Evolutionary conservation across 2,888 invertebrate species (phyloP), one percentile per base, ranked within the genome.

Genomic region (Julus scandinavius): DNA sequence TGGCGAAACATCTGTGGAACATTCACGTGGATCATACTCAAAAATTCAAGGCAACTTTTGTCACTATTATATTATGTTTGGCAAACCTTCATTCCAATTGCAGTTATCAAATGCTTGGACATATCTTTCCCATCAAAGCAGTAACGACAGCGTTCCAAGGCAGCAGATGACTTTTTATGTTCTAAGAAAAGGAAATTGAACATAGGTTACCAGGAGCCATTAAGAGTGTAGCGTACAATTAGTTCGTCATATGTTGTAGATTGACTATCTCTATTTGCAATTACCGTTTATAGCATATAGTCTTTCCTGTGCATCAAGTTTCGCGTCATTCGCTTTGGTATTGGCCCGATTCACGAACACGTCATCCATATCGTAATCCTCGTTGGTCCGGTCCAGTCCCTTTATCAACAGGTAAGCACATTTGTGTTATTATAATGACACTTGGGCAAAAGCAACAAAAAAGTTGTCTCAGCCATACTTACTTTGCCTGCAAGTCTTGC

Each of bases 91-190:
- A 94, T 94, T 11, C 96, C 96, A 92, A 96, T 95, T 41, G 96
- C 95, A 41, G 98, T 94, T 91, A 98, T 95, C 54, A 97, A 94
- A 92, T 98, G 96, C 92, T 97, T 98, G 87, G 95, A 93, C 94
- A 97, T 95, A 89, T 94, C 94, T 63, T 94, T 94, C 13, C 96
- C 96, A 90, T 97, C 97, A 88, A 98, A 94, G 92, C 99, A 99
- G 91, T 94, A 95, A 88, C 94, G 93, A 92, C 99, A 99, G 89
- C 94, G 95, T 89, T 97, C 97, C 91, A 98, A 92, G 86, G 95
- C 95, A 90, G 94, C 94, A 63, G 95, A 94, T 90, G 95, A 93
- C 90, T 93, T 94, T 90, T 94, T 93, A 91, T 97, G 96, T 91
- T 97, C 96, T 40, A 92, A 92, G 87, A 45, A 86, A 86, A 85